Percentiles rank a stretch among this genome's conserved stretches.
phyloP scores from a whole-genome alignment of 2,888 invertebrate species.

The Julus scanicus region DNA sequence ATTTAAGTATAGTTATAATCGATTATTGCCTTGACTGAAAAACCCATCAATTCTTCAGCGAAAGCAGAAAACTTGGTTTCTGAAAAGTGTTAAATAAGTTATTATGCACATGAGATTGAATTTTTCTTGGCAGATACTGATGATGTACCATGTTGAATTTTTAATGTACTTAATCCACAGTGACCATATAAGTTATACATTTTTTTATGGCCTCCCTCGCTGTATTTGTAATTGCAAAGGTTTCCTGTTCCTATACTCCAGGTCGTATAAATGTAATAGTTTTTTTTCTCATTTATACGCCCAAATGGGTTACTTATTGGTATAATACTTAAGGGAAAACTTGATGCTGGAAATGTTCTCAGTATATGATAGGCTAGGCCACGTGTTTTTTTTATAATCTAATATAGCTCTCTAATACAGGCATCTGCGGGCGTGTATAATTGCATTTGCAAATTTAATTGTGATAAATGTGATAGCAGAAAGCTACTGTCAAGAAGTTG shows the following conservation, averaged over 20 bases:
- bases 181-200: background rate
- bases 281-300: slow-evolving; percentile 34
- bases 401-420: background rate
- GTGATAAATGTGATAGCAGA: slow-evolving; percentile 8
- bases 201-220: background rate
- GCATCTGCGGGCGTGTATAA: background rate
- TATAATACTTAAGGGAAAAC: background rate
- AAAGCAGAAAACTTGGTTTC: too few species aligned
- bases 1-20: background rate
- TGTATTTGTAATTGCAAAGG: background rate
- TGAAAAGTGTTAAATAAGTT: too few species aligned
- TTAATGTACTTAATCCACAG: background rate
- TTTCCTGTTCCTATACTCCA: background rate
- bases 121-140: background rate
- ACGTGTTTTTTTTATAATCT: slow-evolving; percentile 4
- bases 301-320: background rate
- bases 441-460: slow-evolving; percentile 42
- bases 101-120: background rate
- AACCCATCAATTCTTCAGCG: background rate
- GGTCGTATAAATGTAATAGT: slow-evolving; percentile 11
- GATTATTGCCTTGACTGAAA: too few species aligned
- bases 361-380: background rate
- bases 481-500: slow-evolving; percentile 23
- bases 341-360: background rate
- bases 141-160: background rate